Evolutionary conservation across 1,140 invertebrate genomes (phyloP).

Genomic region (Brachionus angularis): DNA sequence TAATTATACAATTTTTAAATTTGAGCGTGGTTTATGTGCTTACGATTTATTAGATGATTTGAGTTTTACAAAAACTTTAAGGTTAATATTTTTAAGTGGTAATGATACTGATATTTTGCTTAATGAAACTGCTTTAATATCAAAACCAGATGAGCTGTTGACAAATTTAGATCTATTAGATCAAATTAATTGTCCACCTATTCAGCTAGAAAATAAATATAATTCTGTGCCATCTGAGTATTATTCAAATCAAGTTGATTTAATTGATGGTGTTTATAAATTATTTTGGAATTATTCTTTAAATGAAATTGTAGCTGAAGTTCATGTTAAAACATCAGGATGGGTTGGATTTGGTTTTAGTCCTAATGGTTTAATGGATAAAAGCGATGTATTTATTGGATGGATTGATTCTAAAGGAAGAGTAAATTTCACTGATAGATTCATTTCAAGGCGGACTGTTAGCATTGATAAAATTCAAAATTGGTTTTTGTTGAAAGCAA

Average conservation of each 20-base stretch:
- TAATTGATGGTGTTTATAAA: not conserved
- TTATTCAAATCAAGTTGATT: not conserved
- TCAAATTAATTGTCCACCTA: too few relatives aligned
- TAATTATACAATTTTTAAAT: too few relatives aligned
- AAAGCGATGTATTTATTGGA: conserved; percentile 73
- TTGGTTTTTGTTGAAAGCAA: not conserved
- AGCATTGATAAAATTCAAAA: conserved; percentile 5
- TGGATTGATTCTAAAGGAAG: conserved; percentile 68
- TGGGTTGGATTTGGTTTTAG: conserved; percentile 77
- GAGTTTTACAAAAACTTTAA: too few relatives aligned
- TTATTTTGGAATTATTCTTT: not conserved
- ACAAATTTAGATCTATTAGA: too few relatives aligned
- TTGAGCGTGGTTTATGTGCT: too few relatives aligned
- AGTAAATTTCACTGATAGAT: not conserved
- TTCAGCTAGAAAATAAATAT: too few relatives aligned
- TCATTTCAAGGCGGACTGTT: not conserved
- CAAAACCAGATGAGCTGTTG: too few relatives aligned
- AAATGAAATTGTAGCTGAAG: not conserved
- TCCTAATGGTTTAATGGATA: conserved; percentile 70
- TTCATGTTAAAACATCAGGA: conserved; percentile 63
- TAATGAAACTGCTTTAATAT: too few relatives aligned
- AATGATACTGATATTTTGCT: too few relatives aligned
- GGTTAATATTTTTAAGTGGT: too few relatives aligned
- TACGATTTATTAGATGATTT: too few relatives aligned
- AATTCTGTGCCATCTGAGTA: not conserved